Percentiles rank a stretch among this genome's conserved stretches.
Conservation (phyloP, 2,113 vertebrate species). For the Maccullochella peelii region DNA sequence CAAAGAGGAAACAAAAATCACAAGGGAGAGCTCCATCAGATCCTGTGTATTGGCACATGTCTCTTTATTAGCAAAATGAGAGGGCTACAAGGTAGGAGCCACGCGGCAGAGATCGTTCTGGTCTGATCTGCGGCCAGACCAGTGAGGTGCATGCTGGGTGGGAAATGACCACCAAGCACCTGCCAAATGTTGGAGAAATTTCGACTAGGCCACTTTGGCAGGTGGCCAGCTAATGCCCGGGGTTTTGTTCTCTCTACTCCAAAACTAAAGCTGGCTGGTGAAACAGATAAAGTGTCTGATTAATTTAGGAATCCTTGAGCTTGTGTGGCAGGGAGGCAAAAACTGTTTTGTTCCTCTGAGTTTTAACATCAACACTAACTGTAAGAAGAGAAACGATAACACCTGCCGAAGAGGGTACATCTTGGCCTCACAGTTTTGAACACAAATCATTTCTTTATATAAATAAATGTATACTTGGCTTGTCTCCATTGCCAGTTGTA, state of each 20-base stretch:
- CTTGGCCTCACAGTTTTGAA: conserved; percentile 15
- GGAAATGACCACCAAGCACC: conserved; percentile 68
- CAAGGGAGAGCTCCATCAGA: conserved; percentile 13
- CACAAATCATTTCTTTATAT: conserved; percentile 2
- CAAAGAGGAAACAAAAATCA: conserved; percentile 37
- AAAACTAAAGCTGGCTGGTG: conserved; percentile 42
- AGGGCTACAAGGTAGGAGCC: conserved; percentile 21
- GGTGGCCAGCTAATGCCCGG: conserved; percentile 35
- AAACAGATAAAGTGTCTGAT: conserved; percentile 45
- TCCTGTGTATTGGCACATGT: conserved; percentile 23
- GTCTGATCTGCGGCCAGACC: conserved; percentile 43
- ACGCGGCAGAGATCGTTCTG: conserved; percentile 27
- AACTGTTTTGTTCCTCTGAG: conserved; percentile 12
- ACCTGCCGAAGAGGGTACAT: conserved; percentile 15
- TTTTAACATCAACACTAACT: conserved; percentile 24
- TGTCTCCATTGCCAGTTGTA: neutral
- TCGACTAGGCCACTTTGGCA: conserved; percentile 54
- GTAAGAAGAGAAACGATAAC: conserved; percentile 10
- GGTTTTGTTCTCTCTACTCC: conserved; percentile 37
- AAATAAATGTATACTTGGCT: conserved; percentile 36
- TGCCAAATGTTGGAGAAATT: conserved; percentile 66
- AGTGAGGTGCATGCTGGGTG: conserved; percentile 58
- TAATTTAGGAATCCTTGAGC: conserved; percentile 45
- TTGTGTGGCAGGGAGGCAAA: conserved; percentile 4
- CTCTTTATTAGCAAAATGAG: conserved; percentile 47